Evolutionary conservation across 2,797 vertebrate genomes (phyloP).

Genomic region (Melanogrammus aeglefinus): DNA sequence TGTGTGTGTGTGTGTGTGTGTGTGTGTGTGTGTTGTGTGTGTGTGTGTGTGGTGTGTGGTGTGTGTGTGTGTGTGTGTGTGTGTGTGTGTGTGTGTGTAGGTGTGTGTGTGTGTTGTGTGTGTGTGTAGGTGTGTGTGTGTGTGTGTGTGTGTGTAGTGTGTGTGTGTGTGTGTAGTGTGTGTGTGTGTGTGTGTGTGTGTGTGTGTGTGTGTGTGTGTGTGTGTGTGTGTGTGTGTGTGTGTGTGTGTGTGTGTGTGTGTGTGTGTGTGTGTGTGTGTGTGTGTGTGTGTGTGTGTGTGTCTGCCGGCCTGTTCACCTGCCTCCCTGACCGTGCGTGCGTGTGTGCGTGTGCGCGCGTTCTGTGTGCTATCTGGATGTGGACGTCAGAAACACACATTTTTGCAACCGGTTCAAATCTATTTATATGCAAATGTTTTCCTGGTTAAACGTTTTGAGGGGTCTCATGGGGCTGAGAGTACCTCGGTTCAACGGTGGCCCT

Average conservation of each 20-base stretch:
- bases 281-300: not conserved
- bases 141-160: not conserved
- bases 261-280: not conserved
- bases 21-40: not conserved
- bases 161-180: too few species aligned
- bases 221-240: too few species aligned
- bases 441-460: slow-evolving; percentile 75
- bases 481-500: slow-evolving; percentile 70
- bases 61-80: too few species aligned
- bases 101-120: too few species aligned
- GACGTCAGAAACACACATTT: slow-evolving; percentile 56
- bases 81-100: too few species aligned
- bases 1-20: too few species aligned
- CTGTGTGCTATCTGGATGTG: slow-evolving; percentile 8
- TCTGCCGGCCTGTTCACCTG: not conserved
- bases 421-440: slow-evolving; percentile 93
- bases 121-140: too few species aligned
- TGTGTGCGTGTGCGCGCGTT: not conserved
- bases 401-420: slow-evolving; percentile 85
- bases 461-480: slow-evolving; percentile 67
- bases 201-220: slow-evolving; percentile 2
- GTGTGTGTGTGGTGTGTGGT: slow-evolving; percentile 15
- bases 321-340: not conserved
- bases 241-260: too few species aligned
- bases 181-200: not conserved